phyloP scores from a whole-genome alignment of 1,140 invertebrate genomes.

The Drosophila yakuba region DNA sequence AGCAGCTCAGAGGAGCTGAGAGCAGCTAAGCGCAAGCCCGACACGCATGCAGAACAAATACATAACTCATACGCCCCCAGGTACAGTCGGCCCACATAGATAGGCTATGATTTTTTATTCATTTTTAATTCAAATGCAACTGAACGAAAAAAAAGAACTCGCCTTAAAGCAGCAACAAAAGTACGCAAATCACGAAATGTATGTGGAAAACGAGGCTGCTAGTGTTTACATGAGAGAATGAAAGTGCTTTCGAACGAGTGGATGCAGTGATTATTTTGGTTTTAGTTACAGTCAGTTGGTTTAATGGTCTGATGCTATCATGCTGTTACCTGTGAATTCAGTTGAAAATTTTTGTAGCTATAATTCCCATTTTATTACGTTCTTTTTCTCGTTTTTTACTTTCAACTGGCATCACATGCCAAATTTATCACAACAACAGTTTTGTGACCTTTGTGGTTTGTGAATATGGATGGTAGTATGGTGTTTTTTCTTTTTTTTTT shows the following conservation, averaged over 20 bases:
- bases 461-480: conserved; percentile 7
- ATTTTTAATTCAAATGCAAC: conserved; percentile 55
- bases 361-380: background rate
- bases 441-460: conserved; percentile 33
- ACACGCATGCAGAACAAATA: conserved; percentile 44
- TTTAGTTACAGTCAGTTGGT: conserved; percentile 42
- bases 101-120: conserved; percentile 49
- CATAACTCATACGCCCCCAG: conserved; percentile 57
- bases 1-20: background rate
- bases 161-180: conserved; percentile 34
- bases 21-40: conserved; percentile 10
- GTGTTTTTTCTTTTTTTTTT: conserved; percentile 1
- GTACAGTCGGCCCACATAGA: conserved; percentile 19
- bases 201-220: conserved; percentile 5
- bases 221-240: conserved; percentile 13
- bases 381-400: background rate
- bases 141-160: conserved; percentile 45
- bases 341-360: conserved; percentile 7
- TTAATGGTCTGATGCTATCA: conserved; percentile 40
- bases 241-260: conserved; percentile 9
- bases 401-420: conserved; percentile 34
- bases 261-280: conserved; percentile 33
- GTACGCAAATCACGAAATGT: conserved; percentile 11
- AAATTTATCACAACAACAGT: conserved; percentile 31
- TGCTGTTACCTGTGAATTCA: conserved; percentile 23